Percentiles rank a stretch among this genome's conserved stretches.
phyloP scores from a whole-genome alignment of 92 coral and sea anemone genomes.

The Heliopora coerulea region DNA sequence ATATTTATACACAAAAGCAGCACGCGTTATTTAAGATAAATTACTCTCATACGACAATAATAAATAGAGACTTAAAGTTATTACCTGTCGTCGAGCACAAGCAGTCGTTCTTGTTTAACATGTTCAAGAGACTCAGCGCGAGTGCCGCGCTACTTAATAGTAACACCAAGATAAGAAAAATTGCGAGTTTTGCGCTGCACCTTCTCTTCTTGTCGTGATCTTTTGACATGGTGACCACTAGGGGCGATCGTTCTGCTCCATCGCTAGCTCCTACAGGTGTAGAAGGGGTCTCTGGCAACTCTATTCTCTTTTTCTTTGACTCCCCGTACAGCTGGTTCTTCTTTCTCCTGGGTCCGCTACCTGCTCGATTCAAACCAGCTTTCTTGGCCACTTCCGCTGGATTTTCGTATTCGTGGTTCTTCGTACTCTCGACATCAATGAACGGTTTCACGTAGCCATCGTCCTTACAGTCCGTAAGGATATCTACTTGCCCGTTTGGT shows the following conservation, averaged over 20 bases:
- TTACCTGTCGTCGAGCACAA: constrained; percentile 19
- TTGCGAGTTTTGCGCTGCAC: constrained; percentile 4
- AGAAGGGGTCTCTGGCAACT: constrained; percentile 23
- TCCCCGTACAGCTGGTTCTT: constrained; percentile 35
- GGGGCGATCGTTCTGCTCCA: constrained; percentile 14
- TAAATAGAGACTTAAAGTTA: too few species aligned
- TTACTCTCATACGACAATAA: too few species aligned
- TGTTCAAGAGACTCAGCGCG: constrained; percentile 23
- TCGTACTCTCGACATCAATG: constrained; percentile 4
- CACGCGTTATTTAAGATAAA: too few species aligned
- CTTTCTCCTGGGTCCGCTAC: constrained; percentile 34
- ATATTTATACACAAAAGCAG: too few species aligned
- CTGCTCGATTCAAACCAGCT: constrained; percentile 33
- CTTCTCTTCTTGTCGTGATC: not conserved
- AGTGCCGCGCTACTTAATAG: constrained; percentile 11
- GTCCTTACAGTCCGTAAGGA: constrained; percentile 25
- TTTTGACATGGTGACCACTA: not conserved
- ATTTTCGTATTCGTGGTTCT: constrained; percentile 40
- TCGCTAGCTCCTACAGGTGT: constrained; percentile 7
- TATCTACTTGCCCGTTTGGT: constrained; percentile 16
- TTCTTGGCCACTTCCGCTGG: constrained; percentile 35
- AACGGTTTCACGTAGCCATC: constrained; percentile 42
- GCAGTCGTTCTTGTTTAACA: constrained; percentile 17
- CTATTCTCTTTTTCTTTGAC: constrained; percentile 15
- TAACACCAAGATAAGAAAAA: constrained; percentile 13